These are phyloP conservation scores for Naja naja DNA, from an alignment of 2,113 vertebrate species.

Conservation along the genomic window DNA sequence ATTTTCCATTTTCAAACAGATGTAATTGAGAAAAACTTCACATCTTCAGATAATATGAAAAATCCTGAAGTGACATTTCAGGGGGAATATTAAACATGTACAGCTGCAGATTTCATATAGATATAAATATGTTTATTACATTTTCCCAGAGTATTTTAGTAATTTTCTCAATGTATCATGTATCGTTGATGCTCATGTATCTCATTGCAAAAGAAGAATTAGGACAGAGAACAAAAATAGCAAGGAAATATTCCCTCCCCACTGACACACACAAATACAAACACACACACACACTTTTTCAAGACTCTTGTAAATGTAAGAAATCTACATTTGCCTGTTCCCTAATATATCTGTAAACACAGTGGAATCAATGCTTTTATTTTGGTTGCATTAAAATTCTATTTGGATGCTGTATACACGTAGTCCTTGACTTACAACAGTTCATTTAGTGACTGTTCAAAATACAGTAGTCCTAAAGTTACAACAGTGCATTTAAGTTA, in stretches of 20 bases:
- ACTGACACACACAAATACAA: neutral
- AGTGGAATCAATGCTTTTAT: neutral
- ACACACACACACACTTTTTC: neutral
- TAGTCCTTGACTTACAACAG: too few relatives aligned
- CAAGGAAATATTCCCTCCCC: neutral
- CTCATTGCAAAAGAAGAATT: conserved; percentile 8
- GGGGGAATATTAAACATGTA: conserved; percentile 42
- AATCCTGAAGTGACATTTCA: conserved; percentile 41
- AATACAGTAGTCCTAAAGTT: too few relatives aligned
- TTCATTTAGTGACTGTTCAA: too few relatives aligned
- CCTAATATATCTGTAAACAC: neutral
- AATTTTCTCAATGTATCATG: neutral
- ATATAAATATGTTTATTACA: conserved; percentile 18
- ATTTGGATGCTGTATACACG: neutral
- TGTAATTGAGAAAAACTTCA: conserved; percentile 55
- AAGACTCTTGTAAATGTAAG: neutral
- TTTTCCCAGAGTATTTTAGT: conserved; percentile 23
- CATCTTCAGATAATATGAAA: conserved; percentile 60
- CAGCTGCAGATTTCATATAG: conserved; percentile 71
- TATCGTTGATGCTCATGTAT: neutral
- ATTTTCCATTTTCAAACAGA: neutral
- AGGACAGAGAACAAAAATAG: neutral
- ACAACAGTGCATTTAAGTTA: too few relatives aligned
- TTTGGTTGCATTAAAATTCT: neutral
- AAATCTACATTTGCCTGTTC: neutral